Evolutionary conservation across 2,113 vertebrate genomes (phyloP).

Genomic region (Lasiurus cinereus): DNA sequence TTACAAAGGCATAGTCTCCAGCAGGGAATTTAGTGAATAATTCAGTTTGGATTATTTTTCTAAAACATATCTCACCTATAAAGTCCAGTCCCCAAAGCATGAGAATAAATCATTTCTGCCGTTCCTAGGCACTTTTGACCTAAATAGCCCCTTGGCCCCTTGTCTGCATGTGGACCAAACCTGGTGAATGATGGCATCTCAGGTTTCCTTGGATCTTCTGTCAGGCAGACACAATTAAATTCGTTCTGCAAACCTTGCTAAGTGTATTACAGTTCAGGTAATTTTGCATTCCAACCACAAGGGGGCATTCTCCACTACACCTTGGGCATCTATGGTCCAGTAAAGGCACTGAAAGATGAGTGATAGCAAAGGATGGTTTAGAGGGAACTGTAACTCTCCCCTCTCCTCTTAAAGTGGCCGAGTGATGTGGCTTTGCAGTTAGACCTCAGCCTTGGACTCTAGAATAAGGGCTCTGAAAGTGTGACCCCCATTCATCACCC

Average conservation of each 20-base stretch:
- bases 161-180: neutral
- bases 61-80: neutral
- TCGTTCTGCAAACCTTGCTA: neutral
- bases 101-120: neutral
- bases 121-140: neutral
- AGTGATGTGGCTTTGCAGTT: neutral
- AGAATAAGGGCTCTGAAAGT: neutral
- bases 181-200: neutral
- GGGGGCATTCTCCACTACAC: constrained; percentile 40
- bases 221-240: neutral
- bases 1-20: neutral
- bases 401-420: neutral
- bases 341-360: neutral
- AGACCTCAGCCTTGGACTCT: neutral
- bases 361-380: neutral
- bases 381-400: neutral
- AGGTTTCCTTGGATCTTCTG: neutral
- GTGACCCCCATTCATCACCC: neutral
- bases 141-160: neutral
- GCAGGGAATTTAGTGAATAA: neutral
- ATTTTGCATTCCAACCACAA: constrained; percentile 59
- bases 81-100: neutral
- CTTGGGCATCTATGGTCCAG: neutral
- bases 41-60: neutral
- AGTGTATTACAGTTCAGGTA: neutral